Evolutionary conservation across 2,113 vertebrate genomes (phyloP), one percentile per base, ranked within the genome.

Genomic region (Ascaphus truei): DNA sequence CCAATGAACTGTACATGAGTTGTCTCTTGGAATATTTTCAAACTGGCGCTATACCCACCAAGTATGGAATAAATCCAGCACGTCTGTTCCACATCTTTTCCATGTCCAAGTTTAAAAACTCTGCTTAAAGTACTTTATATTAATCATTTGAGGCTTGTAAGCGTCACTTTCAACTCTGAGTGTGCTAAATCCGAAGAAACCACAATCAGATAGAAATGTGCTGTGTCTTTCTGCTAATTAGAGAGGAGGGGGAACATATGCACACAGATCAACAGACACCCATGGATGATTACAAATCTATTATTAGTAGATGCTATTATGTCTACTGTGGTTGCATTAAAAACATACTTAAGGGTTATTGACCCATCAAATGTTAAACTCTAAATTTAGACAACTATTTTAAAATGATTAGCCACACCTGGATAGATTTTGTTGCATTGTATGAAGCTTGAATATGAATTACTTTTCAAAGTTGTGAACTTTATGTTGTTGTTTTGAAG

Each of bases 61-160:
- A 23, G 34, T 55, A 30, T 66, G 63, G 48, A 65, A 53, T 53
- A 52, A 36, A 43, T 66, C 63, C 50, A 66, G 50, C 34, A 66
- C n/a, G 50, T 66, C 63, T 66, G 63, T 66, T 66, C 63, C 63
- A 66, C 50, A 55, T 66, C 50, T 66, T 9, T 18, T 55, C 50
- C 43, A 23, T 29, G 23, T 66, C 36, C 63, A 55, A 31, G 7
- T 41, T 55, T 55, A 30, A 30, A 55, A 34, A 55, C 63, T 30
- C 18, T 31, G 23, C 30, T 53, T 34, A 56, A 34, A 26, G 7
- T 55, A 66, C 31, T 55, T 18, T 36, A 66, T 39, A 55, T 43
- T 43, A 55, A 53, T 55, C 36, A 55, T 66, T 41, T 66, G 15
- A 66, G 25, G 34, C 25, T 31, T 66, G 23, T 18, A 43, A 65